Base-by-base conservation (phyloP, 1,140 invertebrate genomes). In the Pseudomyrmex gracilis region DNA sequence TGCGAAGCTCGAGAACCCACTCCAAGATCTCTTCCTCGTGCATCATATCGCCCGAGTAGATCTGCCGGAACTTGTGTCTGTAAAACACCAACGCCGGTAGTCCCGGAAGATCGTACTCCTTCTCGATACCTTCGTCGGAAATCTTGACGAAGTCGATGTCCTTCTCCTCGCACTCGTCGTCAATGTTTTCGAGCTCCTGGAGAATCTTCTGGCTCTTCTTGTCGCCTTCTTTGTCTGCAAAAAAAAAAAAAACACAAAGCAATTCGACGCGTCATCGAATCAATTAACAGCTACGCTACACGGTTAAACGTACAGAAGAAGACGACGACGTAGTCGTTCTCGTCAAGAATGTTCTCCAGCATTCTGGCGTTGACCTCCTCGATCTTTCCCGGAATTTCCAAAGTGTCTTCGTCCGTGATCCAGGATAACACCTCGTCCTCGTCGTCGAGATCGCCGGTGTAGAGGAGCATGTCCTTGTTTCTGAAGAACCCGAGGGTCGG, bases 301-400 rank as follows among this genome's bases (percentile, higher is more conserved):
- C n/a, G n/a, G n/a, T n/a, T n/a, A n/a, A n/a, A n/a, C n/a, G n/a
- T 95, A 98, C 97, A 98, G 94, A 99, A 99, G 91, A 98, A 98
- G 20, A 98, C 98, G 57, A 98, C 97, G 63, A 98, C 96, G 90
- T 98, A 97, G 89, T 98, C 96, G 89, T 98, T 98, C 92, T 98
- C 97, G 70, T 97, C 96, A 57, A 99, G 95, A 86, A 98, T 97
- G 91, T 98, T 98, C 89, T 98, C 98, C 91, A 99, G 94, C 98
- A 99, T 98, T 93, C 96, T 97, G 0, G 95, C 94, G 91, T 98
- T 99, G 22, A 99, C 98, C 95, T 99, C 98, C 93, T 99, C 98
- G 92, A 99, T 99, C 93, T 97, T 96, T 63, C 98, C 98, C 34
- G 98, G 98, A 87, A 98, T 97, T 94, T 99, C 98, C 0, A 99